Base-by-base conservation (phyloP, 2,113 vertebrate genomes). In the Paramisgurnus dabryanus region DNA sequence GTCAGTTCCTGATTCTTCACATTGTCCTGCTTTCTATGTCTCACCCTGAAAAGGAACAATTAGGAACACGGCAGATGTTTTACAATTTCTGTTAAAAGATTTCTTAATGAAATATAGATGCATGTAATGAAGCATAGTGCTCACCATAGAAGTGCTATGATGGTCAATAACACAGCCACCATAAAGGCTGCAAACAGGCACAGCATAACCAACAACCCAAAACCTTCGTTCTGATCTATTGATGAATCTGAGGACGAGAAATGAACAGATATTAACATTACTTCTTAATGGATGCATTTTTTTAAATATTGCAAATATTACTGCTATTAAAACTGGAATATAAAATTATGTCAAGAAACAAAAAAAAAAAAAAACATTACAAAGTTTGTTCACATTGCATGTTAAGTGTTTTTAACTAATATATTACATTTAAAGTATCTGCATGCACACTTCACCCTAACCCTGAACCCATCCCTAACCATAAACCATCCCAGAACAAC, bases 91-190 rank as follows among this genome's bases (percentile, higher is more conserved):
- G 17, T 0, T 17, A 55, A n/a, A n/a, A 13, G 55, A 43, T 45
- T 43, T 12, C 9, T 15, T 47, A 45, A 7, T 8, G 11, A 74
- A 8, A 74, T 45, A 10, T 60, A 45, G 64, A 40, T 61, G 13
- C 53, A 83, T 68, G 34, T 41, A 64, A 41, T 17, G 43, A 15
- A 11, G 27, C 27, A 65, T 12, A 41, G 3, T 7, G n/a, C 91
- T 93, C 82, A 94, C 93, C 93, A 92, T 68, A 93, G 63, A 15
- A 92, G 84, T 75, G 90, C 82, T 82, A 90, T 82, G 75, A 94
- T 88, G 61, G 90, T 88, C 70, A 87, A 86, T 77, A 92, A 45
- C 63, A 89, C 89, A 71, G 86, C 87, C 82, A 91, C 84, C 87
- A 92, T 85, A 82, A 92, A 86, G 76, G 90, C 86, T 18, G 90